Evolutionary conservation across 2,888 invertebrate species (phyloP).

Genomic region (Cancer borealis): DNA sequence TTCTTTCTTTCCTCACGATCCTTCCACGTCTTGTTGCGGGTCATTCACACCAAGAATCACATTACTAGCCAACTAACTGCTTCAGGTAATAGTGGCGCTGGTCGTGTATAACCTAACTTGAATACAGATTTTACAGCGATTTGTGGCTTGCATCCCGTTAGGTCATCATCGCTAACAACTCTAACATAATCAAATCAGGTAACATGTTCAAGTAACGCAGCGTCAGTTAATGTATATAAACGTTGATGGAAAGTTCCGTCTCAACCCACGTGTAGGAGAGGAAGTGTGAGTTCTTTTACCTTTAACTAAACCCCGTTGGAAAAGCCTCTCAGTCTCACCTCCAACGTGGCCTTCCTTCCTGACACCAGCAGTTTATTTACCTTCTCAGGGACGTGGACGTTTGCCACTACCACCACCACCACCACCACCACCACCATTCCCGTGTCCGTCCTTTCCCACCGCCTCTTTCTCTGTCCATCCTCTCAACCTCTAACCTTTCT

Average conservation of each 20-base stretch:
- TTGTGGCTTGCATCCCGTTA: background rate
- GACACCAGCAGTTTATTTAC: constrained; percentile 11
- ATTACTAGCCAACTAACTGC: background rate
- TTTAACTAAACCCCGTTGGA: background rate
- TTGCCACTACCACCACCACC: background rate
- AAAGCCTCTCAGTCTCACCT: background rate
- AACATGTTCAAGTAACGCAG: background rate
- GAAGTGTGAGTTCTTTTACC: background rate
- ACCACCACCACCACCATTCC: background rate
- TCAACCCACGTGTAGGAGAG: background rate
- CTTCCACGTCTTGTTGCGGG: background rate
- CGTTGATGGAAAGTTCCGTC: background rate
- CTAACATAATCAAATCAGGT: background rate
- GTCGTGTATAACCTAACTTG: background rate
- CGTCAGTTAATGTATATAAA: background rate
- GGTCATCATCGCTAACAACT: background rate
- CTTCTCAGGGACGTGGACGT: background rate
- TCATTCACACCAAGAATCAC: background rate
- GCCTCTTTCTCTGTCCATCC: background rate
- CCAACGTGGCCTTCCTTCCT: background rate
- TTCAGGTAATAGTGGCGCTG: background rate
- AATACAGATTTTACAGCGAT: background rate
- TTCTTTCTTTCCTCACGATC: background rate
- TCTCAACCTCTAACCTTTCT: constrained; percentile 2
- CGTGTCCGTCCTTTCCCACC: background rate